Base-by-base conservation (phyloP, 2,888 invertebrate genomes). In the Tiliacea citrago region DNA sequence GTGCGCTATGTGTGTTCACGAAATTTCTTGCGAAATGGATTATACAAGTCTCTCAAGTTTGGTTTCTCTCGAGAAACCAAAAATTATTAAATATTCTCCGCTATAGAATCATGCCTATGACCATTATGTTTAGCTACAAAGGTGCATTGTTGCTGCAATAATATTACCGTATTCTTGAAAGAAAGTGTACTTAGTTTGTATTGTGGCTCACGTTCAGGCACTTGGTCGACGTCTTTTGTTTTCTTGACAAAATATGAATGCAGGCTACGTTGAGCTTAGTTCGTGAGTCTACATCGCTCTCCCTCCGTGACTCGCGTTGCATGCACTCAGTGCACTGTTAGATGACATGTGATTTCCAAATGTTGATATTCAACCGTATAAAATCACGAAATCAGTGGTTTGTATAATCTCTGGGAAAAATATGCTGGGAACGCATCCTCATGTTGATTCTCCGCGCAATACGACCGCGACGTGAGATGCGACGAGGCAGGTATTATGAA, bases 21-120 rank as follows among this genome's bases (percentile, higher is more conserved):
- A 88, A 88, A 89, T 86, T 82, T 79, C 82, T 90, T 90, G 86
- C 86, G 87, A 84, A 90, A 90, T 85, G 61, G 72, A 83, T 90
- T 89, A 88, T 82, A 86, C 84, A 88, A 89, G 76, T 78, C 24
- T 67, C 10, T 13, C n/a, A 69, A 63, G 29, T 58, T 60, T 24
- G 51, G 21, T 75, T 71, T 72, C 24, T 58, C 16, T 18, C 21
- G 35, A 47, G 63, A 68, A 74, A 73, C 42, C 42, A 66, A 57
- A 49, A 65, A 72, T n/a, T 9, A 0, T 55, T 35, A 51, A 63
- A 69, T 55, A 35, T 73, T 75, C 66, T 73, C 58, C 53, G 24
- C 62, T 47, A 2, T 29, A 21, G 77, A 51, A 49, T 71, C 47
- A 21, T 53, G 39, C 39, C 39, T 39, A 7, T 39, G 29, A n/a